A percentile compares a stretch with the other conserved stretches of the same genome.
phyloP scores from a whole-genome alignment of 1,140 invertebrate species.

The Sarcophaga bullata region DNA sequence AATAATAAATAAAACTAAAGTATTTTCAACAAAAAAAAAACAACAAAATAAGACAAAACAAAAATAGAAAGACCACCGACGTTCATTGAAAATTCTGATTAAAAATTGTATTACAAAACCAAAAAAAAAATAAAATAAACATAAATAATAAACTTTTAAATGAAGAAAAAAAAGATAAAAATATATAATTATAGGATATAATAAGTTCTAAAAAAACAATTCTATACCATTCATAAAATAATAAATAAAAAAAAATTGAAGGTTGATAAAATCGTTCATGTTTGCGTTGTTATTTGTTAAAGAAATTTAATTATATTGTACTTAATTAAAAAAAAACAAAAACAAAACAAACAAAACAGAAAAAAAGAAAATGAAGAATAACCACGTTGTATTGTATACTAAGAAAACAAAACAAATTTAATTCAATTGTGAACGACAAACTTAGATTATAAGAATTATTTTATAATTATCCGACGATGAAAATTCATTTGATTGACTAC shows the following conservation, averaged over 20 bases:
- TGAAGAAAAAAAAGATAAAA: not conserved
- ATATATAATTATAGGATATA: not conserved
- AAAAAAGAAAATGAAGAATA: too few relatives aligned
- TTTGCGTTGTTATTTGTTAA: constrained; percentile 10
- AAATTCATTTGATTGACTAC: too few relatives aligned
- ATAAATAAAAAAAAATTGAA: not conserved
- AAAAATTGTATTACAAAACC: not conserved
- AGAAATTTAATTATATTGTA: not conserved
- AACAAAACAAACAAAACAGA: too few relatives aligned
- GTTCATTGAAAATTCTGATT: constrained; percentile 16
- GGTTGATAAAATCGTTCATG: constrained; percentile 18
- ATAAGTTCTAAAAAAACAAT: not conserved
- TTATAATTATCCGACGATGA: too few relatives aligned
- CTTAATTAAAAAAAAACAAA: not conserved
- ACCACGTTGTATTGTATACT: not conserved
- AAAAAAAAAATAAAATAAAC: not conserved
- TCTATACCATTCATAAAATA: not conserved
- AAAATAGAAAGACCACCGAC: constrained; percentile 9
- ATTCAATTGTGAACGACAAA: not conserved
- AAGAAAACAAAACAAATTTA: not conserved
- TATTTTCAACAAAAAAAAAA: not conserved
- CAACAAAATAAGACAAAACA: not conserved
- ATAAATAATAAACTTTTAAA: not conserved
- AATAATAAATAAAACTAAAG: too few relatives aligned
- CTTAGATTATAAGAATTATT: not conserved